Conservation (phyloP, 2,113 vertebrate species). For the Oreochromis niloticus region DNA sequence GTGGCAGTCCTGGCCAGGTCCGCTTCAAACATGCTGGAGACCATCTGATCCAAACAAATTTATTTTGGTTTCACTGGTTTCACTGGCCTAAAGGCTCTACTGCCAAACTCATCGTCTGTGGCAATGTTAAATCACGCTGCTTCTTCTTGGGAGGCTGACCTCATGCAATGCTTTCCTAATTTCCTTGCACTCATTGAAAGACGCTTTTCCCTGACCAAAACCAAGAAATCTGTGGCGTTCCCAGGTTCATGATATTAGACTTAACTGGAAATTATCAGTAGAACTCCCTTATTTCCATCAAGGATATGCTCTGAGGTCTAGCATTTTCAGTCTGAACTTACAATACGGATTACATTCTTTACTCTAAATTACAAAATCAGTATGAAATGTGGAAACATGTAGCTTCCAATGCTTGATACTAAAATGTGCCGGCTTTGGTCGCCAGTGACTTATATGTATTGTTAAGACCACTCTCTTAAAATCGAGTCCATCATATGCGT, state of each 20-base stretch:
- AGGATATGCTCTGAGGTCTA: not conserved
- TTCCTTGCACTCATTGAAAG: not conserved
- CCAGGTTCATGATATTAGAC: not conserved
- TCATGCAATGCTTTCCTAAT: not conserved
- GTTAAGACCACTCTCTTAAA: not conserved
- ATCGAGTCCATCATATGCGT: not conserved
- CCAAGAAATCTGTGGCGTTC: not conserved
- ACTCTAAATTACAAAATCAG: not conserved
- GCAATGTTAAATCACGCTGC: not conserved
- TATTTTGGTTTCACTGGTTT: not conserved
- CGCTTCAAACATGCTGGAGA: not conserved
- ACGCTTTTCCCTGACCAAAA: fast-evolving
- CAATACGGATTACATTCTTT: not conserved
- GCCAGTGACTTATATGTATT: not conserved
- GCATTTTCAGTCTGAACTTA: not conserved
- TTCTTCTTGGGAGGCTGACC: not conserved
- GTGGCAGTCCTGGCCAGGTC: not conserved
- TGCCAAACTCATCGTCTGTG: not conserved
- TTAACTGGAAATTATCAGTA: not conserved
- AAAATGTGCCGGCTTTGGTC: not conserved
- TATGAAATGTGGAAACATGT: not conserved
- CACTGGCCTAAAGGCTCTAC: not conserved
- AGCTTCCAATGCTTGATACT: not conserved
- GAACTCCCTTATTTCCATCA: not conserved
- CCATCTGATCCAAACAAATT: not conserved